Evolutionary conservation across 2,797 vertebrate species (phyloP).

Genomic region (Enteromius unitaeniatus): DNA sequence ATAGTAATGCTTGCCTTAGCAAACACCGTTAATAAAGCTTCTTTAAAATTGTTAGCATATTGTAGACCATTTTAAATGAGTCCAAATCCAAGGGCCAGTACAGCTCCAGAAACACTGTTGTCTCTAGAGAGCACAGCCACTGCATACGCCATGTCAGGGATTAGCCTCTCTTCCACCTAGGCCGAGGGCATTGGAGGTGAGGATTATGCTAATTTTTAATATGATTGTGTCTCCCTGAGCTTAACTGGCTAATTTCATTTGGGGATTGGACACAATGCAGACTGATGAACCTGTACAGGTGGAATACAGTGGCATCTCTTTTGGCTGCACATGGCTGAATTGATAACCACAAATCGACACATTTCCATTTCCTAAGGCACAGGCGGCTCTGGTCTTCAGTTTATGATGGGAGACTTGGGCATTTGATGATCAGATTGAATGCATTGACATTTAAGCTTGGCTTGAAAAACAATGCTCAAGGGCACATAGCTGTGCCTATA

Average conservation of each 20-base stretch:
- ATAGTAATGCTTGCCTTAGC: not conserved
- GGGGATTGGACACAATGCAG: conserved; percentile 42
- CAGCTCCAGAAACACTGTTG: conserved; percentile 32
- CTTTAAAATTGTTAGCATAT: not conserved
- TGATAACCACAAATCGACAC: conserved; percentile 64
- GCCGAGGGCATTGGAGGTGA: conserved; percentile 49
- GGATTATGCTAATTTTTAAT: conserved; percentile 63
- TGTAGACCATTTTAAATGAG: not conserved
- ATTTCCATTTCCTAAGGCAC: conserved; percentile 54
- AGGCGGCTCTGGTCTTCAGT: conserved; percentile 36
- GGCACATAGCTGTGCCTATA: conserved; percentile 65
- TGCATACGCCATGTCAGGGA: conserved; percentile 50
- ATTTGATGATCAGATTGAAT: conserved; percentile 75
- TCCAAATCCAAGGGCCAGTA: conserved; percentile 46
- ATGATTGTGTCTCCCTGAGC: conserved; percentile 50
- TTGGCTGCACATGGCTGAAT: conserved; percentile 60
- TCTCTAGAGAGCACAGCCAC: conserved; percentile 47
- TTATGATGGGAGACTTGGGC: conserved; percentile 62
- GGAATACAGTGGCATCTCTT: conserved; percentile 33
- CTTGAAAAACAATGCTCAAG: conserved; percentile 73
- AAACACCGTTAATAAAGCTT: not conserved
- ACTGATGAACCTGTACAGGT: conserved; percentile 46
- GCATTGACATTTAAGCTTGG: conserved; percentile 75
- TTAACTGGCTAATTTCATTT: conserved; percentile 62
- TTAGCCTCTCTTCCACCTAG: conserved; percentile 55